Base-by-base conservation (phyloP, 2,113 vertebrate species). In the Muntiacus muntjak region DNA sequence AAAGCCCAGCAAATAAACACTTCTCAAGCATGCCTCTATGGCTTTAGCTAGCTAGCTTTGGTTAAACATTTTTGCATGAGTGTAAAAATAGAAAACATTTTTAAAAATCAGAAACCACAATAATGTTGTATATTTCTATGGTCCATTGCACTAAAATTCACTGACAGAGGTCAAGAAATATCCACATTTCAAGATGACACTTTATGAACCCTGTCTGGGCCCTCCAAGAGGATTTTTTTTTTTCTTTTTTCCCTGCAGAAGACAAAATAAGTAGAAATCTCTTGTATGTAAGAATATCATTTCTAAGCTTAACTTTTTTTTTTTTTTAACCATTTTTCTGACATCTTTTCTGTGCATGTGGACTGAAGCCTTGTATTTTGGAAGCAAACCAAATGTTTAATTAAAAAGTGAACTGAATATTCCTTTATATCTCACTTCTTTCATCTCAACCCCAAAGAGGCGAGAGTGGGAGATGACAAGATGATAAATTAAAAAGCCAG, bases 361-460 rank as follows among this genome's bases (percentile, higher is more conserved):
- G 89, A 96, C 71, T 19, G 82, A 64, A 55, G 16, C 43, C 30
- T 95, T 93, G 25, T 64, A 95, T 97, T 97, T 89, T 89, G 96
- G 87, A 95, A 97, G 58, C 58, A 78, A 94, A 97, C 89, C 96
- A 97, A 52, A 81, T 97, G 54, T 76, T 76, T 88, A 97, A 97
- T 98, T 55, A 98, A 96, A 97, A 81, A 81, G 84, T 64, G 57
- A 87, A 97, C 94, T 97, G 96, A 97, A 97, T 98, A 98, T 96
- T 97, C 93, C 92, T 58, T 97, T 97, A 62, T 97, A 96, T 19
- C 21, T 55, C 6, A 76, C 3, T 83, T 94, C 86, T 23, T 93
- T 97, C 86, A 91, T 96, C 92, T 95, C 96, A 87, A n/a, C 78
- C 74, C 95, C 89, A 43, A 95, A 74, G 76, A 96, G 8, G 13